Base-by-base conservation (phyloP, 1,140 invertebrate species). In the Choristoneura fumiferana region DNA sequence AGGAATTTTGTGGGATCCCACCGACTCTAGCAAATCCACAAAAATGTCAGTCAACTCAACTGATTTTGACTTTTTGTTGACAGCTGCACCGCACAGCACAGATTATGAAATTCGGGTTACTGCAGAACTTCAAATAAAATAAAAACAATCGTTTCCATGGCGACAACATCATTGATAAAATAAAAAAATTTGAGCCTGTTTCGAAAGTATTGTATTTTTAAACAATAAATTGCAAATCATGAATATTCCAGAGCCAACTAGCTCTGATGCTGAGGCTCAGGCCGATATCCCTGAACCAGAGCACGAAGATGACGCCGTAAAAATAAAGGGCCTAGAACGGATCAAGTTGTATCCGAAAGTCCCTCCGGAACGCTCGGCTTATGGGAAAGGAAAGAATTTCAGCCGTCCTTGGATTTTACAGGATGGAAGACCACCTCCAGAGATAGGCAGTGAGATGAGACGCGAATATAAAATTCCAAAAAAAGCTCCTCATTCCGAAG, bases 391-490 rank as follows among this genome's bases (percentile, higher is more conserved):
- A 43, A 83, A 81, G 39, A 78, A 76, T 38, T 89, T 76, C 33
- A 89, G 85, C 49, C 71, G 85, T 34, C 74, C 75, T 4, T 87
- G 82, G 81, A 87, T 89, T 55, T 63, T 89, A 55, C 81, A 89
- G 54, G 84, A 89, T 63, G 86, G 84, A 8, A 73, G 83, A 8
- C 68, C 65, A 55, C 67, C 72, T 40, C 77, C 78, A 9, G 67
- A 53, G 0, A 56, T 66, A 53, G 81, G 79, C 8, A 87, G 84
- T 63, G 86, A 87, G 78, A 89, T 85, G 81, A 79, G 77, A 10
- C 70, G 76, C 12, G 66, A 57, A 36, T 89, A 68, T 54, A 65
- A 56, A 61, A 57, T 78, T 8, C 85, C 85, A 18, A 86, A 75
- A 52, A 84, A 78, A 61, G 14, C 77, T 15, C 58, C 63, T 33